Conservation (phyloP, 2,888 invertebrate species). For the Drosophila mimetica region DNA sequence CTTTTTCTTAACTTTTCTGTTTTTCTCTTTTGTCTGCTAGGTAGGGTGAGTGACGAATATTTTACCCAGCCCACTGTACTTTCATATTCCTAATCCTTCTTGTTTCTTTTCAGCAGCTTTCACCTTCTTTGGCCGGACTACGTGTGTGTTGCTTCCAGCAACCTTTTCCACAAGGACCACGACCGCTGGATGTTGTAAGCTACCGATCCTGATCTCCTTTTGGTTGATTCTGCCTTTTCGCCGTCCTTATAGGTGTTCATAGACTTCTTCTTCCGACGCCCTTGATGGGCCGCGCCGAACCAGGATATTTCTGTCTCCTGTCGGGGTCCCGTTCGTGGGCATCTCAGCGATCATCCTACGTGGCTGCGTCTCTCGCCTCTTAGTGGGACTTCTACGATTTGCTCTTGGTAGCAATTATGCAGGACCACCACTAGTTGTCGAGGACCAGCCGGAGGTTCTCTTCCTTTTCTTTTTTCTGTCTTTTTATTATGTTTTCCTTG, state of each 20-base stretch:
- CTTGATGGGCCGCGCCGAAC: background rate
- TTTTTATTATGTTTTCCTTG: background rate
- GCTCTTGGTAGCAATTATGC: background rate
- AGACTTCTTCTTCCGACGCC: background rate
- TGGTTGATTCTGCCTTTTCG: background rate
- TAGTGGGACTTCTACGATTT: background rate
- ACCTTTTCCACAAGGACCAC: background rate
- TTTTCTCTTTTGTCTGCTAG: too few relatives aligned
- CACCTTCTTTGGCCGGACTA: too few relatives aligned
- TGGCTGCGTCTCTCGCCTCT: too few relatives aligned
- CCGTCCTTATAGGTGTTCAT: too few relatives aligned
- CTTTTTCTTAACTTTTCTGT: too few relatives aligned
- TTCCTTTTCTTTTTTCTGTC: background rate
- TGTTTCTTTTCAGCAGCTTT: too few relatives aligned
- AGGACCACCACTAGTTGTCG: constrained; percentile 1
- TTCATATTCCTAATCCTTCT: too few relatives aligned
- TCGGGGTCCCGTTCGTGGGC: too few relatives aligned
- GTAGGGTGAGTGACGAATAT: too few relatives aligned
- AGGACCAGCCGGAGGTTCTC: background rate
- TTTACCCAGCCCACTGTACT: too few relatives aligned
- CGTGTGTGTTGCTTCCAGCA: too few relatives aligned
- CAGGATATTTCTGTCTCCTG: background rate
- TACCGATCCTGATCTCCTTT: background rate
- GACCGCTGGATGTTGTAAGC: background rate
- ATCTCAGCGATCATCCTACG: too few relatives aligned